These are phyloP conservation scores for Synanthedon vespiformis DNA, from an alignment of 2,888 invertebrate species.

Conservation along the genomic window DNA sequence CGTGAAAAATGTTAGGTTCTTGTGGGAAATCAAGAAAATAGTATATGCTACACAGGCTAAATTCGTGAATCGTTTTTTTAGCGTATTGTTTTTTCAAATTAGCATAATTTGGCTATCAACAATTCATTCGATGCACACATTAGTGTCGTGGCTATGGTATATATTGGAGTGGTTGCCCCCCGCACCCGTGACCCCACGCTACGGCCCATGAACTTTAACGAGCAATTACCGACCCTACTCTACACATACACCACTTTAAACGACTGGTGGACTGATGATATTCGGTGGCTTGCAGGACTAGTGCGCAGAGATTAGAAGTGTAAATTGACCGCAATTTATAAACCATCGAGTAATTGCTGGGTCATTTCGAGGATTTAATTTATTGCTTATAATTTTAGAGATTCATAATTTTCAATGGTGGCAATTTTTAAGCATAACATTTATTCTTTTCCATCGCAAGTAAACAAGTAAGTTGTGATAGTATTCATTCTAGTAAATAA, in stretches of 20 bases:
- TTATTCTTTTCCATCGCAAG: too few relatives aligned
- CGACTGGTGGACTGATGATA: slow-evolving; percentile 24
- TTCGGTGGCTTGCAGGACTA: background rate
- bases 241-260: slow-evolving; percentile 21
- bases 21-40: too few relatives aligned
- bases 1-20: too few relatives aligned
- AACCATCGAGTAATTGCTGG: background rate
- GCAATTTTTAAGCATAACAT: too few relatives aligned
- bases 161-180: slow-evolving; percentile 9
- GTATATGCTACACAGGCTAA: too few relatives aligned
- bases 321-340: background rate
- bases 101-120: background rate
- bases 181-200: slow-evolving; percentile 11
- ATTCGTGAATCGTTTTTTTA: too few relatives aligned
- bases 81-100: background rate
- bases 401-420: too few relatives aligned
- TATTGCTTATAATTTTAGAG: too few relatives aligned
- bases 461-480: too few relatives aligned
- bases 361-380: too few relatives aligned
- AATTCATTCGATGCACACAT: slow-evolving; percentile 2
- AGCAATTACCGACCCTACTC: slow-evolving; percentile 36
- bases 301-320: background rate
- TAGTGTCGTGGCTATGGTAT: slow-evolving; percentile 6
- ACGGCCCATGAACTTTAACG: slow-evolving; percentile 58
- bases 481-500: too few relatives aligned